Evolutionary conservation across 2,113 vertebrate genomes (phyloP), one percentile per base, ranked within the genome.

Genomic region (Nannobrachium achirus): DNA sequence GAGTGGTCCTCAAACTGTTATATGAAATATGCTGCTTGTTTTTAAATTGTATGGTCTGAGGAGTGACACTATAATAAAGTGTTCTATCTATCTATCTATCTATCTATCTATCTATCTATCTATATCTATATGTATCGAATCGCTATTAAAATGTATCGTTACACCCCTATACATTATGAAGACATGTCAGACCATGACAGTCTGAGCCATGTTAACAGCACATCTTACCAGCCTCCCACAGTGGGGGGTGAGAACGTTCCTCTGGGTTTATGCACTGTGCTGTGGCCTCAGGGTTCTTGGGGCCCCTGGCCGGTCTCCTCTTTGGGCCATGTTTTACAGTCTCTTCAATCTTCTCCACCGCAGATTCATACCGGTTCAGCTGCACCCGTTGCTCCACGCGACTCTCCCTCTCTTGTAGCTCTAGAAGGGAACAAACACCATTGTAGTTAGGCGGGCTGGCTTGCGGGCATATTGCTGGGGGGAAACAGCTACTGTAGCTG

Each of bases 221-320:
- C 38, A 3, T 15, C 63, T 18, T 59, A 52, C 50, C 63, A 7
- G 56, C 10, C 19, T 59, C 51, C 59, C 63, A 61, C 65, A 71
- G 75, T 39, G 14, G 59, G 75, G 52, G 42, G 50, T 14, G 52
- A 38, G 44, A 65, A 55, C 59, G 70, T 11, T 80, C 81, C 56
- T 71, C 49, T 59, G 49, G 44, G 46, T 40, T 57, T 1, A 25
- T 25, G 20, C 11, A 40, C 16, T 5, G 11, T 33, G 33, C 41
- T 10, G 73, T 16, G 39, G 25, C 25, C 25, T 33, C 25, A 3
- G 6, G 45, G 33, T 16, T 58, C 10, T 20, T 25, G 8, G 52
- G 45, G 33, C 33, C 55, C 10, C 38, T 25, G 8, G 52, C 19
- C 38, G 53, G 4, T 15, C n/a, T 55, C 65, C 10, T 74, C 18